These are phyloP conservation scores for Ochropleura leucogaster DNA, from an alignment of 2,888 invertebrate genomes.

Conservation along the genomic window DNA sequence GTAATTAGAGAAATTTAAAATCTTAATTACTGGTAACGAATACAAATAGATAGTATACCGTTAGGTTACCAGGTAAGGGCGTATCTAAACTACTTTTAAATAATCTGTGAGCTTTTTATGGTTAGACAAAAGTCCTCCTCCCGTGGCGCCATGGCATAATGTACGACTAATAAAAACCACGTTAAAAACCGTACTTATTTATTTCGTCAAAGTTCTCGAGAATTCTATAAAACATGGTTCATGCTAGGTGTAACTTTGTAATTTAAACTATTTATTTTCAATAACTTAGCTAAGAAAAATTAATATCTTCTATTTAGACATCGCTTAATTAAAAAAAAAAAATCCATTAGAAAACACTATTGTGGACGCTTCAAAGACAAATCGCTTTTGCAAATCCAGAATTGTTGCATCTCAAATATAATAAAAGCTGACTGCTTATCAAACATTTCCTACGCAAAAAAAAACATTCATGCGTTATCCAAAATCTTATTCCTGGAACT, in stretches of 20 bases:
- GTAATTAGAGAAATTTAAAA: constrained; percentile 48
- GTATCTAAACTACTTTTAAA: constrained; percentile 46
- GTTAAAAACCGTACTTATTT: constrained; percentile 2
- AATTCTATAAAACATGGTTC: background rate
- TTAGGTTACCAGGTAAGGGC: constrained; percentile 51
- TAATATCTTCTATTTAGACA: background rate
- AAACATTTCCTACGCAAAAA: background rate
- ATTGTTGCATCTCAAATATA: background rate
- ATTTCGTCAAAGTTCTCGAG: background rate
- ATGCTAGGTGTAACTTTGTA: background rate
- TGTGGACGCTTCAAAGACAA: background rate
- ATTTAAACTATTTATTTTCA: background rate
- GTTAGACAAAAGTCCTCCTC: constrained; percentile 13
- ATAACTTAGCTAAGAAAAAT: background rate
- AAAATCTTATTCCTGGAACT: constrained; percentile 19
- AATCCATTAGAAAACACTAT: background rate
- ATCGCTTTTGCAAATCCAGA: background rate
- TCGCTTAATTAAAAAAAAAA: background rate
- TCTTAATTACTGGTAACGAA: constrained; percentile 45
- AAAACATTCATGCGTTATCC: background rate
- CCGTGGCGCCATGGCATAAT: constrained; percentile 38
- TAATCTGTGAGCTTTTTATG: constrained; percentile 51
- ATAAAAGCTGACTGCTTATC: background rate
- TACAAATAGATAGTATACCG: constrained; percentile 45
- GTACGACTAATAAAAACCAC: constrained; percentile 7